Evolutionary conservation across 2,888 invertebrate species (phyloP).

Genomic region (Junonia oenone): DNA sequence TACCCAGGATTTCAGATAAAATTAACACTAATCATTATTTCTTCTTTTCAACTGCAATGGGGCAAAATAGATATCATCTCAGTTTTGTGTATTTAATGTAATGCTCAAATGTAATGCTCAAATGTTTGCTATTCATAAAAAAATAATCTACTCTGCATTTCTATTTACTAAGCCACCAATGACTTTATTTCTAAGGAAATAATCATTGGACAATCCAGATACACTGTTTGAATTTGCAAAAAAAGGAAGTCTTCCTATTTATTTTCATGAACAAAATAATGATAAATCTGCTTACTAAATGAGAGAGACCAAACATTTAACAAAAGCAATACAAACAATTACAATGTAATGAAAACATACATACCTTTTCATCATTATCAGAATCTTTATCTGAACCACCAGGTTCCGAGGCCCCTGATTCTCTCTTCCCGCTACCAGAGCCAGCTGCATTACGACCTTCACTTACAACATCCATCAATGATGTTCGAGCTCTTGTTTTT

Average conservation of each 20-base stretch:
- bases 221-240: constrained; percentile 35
- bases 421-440: constrained; percentile 81
- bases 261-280: constrained; percentile 39
- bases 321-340: constrained; percentile 22
- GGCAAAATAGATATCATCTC: background rate
- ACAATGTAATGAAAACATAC: background rate
- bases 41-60: background rate
- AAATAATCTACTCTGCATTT: constrained; percentile 63
- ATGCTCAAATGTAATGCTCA: constrained; percentile 13
- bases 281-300: constrained; percentile 29
- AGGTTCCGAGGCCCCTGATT: constrained; percentile 88
- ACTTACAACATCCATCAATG: constrained; percentile 93
- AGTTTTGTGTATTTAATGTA: constrained; percentile 6
- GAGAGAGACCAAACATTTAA: constrained; percentile 24
- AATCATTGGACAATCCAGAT: constrained; percentile 74
- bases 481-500: constrained; percentile 94
- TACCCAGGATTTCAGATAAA: constrained; percentile 6
- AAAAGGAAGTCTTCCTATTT: constrained; percentile 12
- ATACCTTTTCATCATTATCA: constrained; percentile 93
- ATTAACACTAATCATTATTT: background rate
- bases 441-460: constrained; percentile 86
- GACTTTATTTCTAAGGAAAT: constrained; percentile 33
- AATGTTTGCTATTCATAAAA: constrained; percentile 11
- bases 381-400: constrained; percentile 92
- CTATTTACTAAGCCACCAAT: constrained; percentile 45